A percentile compares a stretch with the other conserved stretches of the same genome.
Evolutionary conservation across 2,888 invertebrate species (phyloP).

Genomic region (Pharmacophagus antenor): DNA sequence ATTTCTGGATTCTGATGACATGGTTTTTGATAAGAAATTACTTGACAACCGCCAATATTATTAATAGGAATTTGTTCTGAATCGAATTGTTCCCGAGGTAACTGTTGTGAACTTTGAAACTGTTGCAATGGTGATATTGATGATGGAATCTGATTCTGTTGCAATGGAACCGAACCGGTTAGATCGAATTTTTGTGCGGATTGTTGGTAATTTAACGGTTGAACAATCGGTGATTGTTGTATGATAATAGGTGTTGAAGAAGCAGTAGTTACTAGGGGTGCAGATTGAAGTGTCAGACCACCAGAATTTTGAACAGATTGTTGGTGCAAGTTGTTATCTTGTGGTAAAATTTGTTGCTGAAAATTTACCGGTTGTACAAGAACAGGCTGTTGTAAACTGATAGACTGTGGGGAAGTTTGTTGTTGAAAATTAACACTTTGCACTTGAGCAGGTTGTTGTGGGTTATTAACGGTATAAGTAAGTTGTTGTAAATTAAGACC

Average conservation of each 20-base stretch:
- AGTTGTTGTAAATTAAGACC: slow-evolving; percentile 29
- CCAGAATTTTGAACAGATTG: not conserved
- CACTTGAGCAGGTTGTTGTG: slow-evolving; percentile 30
- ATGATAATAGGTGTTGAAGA: not conserved
- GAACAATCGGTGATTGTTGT: slow-evolving; percentile 13
- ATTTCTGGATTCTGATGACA: slow-evolving; percentile 22
- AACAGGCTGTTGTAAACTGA: slow-evolving; percentile 14
- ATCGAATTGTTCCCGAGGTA: slow-evolving; percentile 11
- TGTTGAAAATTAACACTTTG: slow-evolving; percentile 33
- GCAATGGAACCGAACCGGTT: not conserved
- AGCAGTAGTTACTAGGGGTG: not conserved
- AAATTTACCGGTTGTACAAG: slow-evolving; percentile 2
- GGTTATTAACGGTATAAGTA: slow-evolving; percentile 26
- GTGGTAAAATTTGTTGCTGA: slow-evolving; percentile 5
- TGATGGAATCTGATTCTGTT: slow-evolving; percentile 7
- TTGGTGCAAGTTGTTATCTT: slow-evolving; percentile 7
- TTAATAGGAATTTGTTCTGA: slow-evolving; percentile 21
- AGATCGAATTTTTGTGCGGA: slow-evolving; percentile 3
- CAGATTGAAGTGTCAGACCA: not conserved
- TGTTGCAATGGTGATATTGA: slow-evolving; percentile 3
- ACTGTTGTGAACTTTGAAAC: slow-evolving; percentile 11
- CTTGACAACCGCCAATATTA: slow-evolving; percentile 23
- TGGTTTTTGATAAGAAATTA: slow-evolving; percentile 23
- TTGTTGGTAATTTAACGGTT: slow-evolving; percentile 22
- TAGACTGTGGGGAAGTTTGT: slow-evolving; percentile 23